These are phyloP conservation scores for Pavo muticus DNA, from an alignment of 2,113 vertebrate genomes.

Conservation along the genomic window DNA sequence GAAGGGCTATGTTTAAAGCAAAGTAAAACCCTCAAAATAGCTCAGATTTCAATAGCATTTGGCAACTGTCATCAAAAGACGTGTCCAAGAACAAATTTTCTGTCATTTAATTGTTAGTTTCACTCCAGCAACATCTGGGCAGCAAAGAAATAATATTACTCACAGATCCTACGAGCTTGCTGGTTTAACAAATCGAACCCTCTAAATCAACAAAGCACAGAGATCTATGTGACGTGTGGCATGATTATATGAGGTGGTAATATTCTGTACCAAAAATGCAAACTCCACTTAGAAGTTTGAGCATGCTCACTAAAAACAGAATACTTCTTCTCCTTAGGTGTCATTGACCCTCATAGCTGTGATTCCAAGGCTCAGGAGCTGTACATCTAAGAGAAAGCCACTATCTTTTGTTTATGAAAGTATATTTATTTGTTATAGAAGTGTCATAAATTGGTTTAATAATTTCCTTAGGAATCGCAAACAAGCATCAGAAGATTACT, in stretches of 20 bases:
- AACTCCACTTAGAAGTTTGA: background rate
- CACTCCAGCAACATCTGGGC: background rate
- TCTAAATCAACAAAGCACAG: background rate
- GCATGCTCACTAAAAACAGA: background rate
- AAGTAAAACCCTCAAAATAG: background rate
- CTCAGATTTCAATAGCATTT: background rate
- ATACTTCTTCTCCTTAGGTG: background rate
- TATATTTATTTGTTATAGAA: background rate
- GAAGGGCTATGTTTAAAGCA: background rate
- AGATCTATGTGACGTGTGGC: background rate
- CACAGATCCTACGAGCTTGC: background rate
- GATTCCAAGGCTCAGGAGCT: background rate
- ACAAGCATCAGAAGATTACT: background rate
- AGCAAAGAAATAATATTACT: background rate
- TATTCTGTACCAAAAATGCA: background rate
- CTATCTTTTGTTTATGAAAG: background rate
- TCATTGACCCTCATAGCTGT: rapidly evolving
- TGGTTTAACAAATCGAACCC: background rate
- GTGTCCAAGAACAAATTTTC: background rate
- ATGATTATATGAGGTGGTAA: background rate
- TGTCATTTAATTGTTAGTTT: background rate
- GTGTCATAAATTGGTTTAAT: background rate
- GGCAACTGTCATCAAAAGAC: background rate
- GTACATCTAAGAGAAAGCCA: background rate
- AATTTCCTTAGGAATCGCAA: background rate